phyloP scores from a whole-genome alignment of 1,140 invertebrate genomes.

The Zaprionus nigranus region DNA sequence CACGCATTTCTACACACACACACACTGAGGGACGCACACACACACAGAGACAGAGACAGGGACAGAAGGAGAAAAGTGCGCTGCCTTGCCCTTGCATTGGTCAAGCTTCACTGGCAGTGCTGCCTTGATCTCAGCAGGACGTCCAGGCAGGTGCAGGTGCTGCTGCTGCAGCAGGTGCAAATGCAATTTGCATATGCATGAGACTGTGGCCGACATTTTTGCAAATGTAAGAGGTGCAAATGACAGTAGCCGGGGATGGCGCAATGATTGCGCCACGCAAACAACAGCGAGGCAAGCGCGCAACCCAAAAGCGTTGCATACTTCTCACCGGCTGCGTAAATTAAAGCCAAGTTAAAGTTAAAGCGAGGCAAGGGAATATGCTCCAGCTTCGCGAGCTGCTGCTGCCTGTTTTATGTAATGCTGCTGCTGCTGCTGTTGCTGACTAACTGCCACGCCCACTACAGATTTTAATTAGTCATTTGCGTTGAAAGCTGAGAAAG shows the following conservation, averaged over 20 bases:
- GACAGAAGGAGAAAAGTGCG: conserved; percentile 10
- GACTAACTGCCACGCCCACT: conserved; percentile 72
- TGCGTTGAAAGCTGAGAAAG: conserved; percentile 43
- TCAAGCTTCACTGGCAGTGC: conserved; percentile 41
- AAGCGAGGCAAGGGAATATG: neutral
- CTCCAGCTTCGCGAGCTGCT: conserved; percentile 11
- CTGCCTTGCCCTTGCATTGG: conserved; percentile 53
- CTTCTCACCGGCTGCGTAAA: conserved; percentile 31
- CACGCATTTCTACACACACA: conserved; percentile 36
- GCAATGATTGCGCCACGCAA: conserved; percentile 62
- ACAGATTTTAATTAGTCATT: conserved; percentile 82
- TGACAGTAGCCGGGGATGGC: conserved; percentile 66
- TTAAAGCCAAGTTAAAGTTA: conserved; percentile 27
- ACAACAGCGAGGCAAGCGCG: conserved; percentile 21
- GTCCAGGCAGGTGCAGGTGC: conserved; percentile 13
- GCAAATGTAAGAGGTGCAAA: conserved; percentile 81
- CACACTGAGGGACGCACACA: conserved; percentile 4
- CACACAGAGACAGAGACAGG: neutral
- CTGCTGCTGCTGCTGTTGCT: conserved; percentile 52
- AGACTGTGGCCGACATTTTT: conserved; percentile 80
- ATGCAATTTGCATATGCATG: conserved; percentile 82
- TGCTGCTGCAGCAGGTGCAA: conserved; percentile 43
- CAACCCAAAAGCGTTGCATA: conserved; percentile 33
- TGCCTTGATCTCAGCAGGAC: conserved; percentile 52
- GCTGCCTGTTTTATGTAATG: conserved; percentile 49